Evolutionary conservation across 2,113 vertebrate species (phyloP).

Genomic region (Monopterus albus): DNA sequence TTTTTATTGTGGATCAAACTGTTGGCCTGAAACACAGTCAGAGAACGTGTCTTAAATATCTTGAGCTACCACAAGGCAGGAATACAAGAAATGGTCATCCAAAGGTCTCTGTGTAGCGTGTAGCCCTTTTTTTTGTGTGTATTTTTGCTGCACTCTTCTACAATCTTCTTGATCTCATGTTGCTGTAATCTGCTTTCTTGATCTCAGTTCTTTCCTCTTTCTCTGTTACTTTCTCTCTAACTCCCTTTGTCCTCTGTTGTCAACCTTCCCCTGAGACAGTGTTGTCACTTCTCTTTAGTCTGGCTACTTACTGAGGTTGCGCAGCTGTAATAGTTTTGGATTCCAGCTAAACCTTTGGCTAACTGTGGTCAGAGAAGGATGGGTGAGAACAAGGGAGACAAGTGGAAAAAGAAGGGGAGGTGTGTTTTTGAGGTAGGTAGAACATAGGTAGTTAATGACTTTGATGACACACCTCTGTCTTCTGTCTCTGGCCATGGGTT

Average conservation of each 20-base stretch:
- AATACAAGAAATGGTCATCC: background rate
- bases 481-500: conserved; percentile 56
- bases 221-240: conserved; percentile 29
- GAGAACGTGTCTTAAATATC: conserved; percentile 2
- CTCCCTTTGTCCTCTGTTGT: conserved; percentile 74
- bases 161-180: conserved; percentile 10
- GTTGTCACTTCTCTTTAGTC: conserved; percentile 82
- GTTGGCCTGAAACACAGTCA: background rate
- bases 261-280: conserved; percentile 78
- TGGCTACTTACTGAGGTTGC: conserved; percentile 58
- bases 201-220: background rate
- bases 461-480: conserved; percentile 73
- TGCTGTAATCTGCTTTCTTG: conserved; percentile 48
- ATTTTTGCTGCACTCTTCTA: background rate
- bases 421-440: conserved; percentile 50
- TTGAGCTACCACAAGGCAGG: conserved; percentile 1
- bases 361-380: conserved; percentile 56
- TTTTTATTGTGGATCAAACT: background rate
- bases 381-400: conserved; percentile 47
- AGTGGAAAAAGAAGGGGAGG: conserved; percentile 24
- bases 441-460: conserved; percentile 71
- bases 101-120: background rate
- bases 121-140: background rate
- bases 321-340: conserved; percentile 79
- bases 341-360: conserved; percentile 77